A percentile compares a stretch with the other conserved stretches of the same genome.
These are phyloP conservation scores for Fregata magnificens DNA, from an alignment of 2,113 vertebrate species.

Conservation along the genomic window DNA sequence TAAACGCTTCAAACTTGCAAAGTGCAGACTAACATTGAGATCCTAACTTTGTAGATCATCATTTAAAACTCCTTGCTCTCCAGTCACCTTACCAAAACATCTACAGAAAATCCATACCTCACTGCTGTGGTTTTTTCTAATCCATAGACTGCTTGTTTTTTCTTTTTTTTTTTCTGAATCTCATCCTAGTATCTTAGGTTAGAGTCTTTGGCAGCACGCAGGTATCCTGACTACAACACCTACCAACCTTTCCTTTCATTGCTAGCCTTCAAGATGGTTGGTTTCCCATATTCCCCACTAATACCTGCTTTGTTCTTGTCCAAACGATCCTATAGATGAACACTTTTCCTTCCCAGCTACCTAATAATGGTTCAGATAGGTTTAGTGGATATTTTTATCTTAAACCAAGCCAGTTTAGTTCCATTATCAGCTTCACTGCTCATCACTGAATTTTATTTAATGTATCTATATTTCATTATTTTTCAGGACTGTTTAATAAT, in stretches of 20 bases:
- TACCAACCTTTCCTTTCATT: not conserved
- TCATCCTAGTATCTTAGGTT: not conserved
- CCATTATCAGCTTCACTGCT: not conserved
- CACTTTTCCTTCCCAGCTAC: not conserved
- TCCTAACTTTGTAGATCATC: not conserved
- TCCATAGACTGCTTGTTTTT: not conserved
- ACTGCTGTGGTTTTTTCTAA: accelerated
- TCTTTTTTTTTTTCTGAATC: not conserved
- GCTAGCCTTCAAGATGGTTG: not conserved
- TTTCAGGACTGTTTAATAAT: not conserved
- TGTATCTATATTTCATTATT: not conserved
- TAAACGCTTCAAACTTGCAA: not conserved
- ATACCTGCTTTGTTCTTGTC: not conserved
- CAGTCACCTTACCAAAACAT: not conserved
- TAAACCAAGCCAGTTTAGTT: not conserved
- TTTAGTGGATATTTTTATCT: not conserved
- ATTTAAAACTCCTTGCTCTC: not conserved
- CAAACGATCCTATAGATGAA: not conserved
- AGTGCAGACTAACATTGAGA: not conserved
- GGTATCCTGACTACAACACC: not conserved
- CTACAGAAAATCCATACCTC: not conserved
- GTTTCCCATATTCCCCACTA: not conserved
- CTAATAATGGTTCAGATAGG: not conserved
- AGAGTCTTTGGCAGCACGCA: not conserved
- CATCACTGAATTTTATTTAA: not conserved